phyloP scores from a whole-genome alignment of 2,797 vertebrate genomes.

The Hydrophis major region DNA sequence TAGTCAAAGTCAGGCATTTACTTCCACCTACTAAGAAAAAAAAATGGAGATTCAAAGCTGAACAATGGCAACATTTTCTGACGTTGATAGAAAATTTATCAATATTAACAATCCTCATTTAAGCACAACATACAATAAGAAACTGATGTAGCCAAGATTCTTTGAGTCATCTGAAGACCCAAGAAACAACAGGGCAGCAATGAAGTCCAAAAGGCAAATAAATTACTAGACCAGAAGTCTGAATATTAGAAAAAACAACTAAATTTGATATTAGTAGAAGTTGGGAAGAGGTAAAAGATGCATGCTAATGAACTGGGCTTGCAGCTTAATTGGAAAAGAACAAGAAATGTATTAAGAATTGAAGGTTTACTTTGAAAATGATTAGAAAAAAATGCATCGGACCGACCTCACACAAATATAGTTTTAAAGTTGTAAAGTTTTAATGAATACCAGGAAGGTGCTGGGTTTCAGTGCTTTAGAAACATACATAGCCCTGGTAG shows the following conservation, averaged over 20 bases:
- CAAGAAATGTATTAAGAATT: not conserved
- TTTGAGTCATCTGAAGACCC: not conserved
- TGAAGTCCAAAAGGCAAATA: not conserved
- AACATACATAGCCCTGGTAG: not conserved
- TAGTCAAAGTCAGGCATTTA: not conserved
- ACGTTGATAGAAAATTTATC: not conserved
- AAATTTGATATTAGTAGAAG: not conserved
- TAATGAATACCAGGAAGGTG: not conserved
- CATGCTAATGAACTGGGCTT: not conserved
- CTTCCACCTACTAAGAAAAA: not conserved
- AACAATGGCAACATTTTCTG: not conserved
- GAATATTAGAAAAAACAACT: not conserved
- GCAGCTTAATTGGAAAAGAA: not conserved
- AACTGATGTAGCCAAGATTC: not conserved
- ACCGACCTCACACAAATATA: not conserved
- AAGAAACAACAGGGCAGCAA: not conserved
- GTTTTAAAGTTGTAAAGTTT: not conserved
- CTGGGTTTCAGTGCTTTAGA: not conserved
- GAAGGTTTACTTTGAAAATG: not conserved
- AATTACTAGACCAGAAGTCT: not conserved
- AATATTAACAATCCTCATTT: not conserved
- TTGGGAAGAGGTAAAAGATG: not conserved
- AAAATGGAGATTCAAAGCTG: not conserved
- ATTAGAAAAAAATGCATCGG: not conserved
- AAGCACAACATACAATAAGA: not conserved